A percentile compares a stretch with the other conserved stretches of the same genome.
These are phyloP conservation scores for Fistularia tabacaria DNA, from an alignment of 2,797 vertebrate genomes.

Conservation along the genomic window DNA sequence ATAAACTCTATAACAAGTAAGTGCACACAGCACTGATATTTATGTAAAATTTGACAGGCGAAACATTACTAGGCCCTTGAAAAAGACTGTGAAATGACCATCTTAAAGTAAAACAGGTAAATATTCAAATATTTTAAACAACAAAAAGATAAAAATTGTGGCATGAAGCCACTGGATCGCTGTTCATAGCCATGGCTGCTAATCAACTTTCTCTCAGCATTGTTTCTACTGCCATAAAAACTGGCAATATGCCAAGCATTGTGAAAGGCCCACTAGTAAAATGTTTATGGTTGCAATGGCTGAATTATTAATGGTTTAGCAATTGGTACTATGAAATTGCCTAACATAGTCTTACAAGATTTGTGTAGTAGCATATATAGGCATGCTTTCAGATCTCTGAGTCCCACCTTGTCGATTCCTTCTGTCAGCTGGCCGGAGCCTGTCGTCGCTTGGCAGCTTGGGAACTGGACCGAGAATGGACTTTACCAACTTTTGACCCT, in stretches of 20 bases:
- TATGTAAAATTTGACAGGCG: too few species aligned
- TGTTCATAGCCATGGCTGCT: too few species aligned
- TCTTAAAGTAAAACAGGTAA: too few species aligned
- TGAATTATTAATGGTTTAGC: background rate
- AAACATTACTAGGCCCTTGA: too few species aligned
- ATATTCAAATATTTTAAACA: too few species aligned
- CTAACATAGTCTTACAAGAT: constrained; percentile 2
- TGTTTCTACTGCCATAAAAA: too few species aligned
- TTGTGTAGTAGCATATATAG: constrained; percentile 5
- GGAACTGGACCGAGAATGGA: constrained; percentile 86
- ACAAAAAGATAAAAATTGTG: too few species aligned
- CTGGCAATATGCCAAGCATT: too few species aligned
- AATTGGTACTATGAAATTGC: constrained; percentile 1
- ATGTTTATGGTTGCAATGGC: constrained; percentile 1
- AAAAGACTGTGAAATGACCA: too few species aligned
- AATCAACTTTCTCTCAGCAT: too few species aligned
- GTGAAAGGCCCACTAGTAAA: background rate
- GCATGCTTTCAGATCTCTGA: constrained; percentile 12
- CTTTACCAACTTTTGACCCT: constrained; percentile 91
- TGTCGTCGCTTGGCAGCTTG: constrained; percentile 70
- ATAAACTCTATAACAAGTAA: background rate
- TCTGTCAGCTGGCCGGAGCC: constrained; percentile 68
- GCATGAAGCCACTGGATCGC: too few species aligned
- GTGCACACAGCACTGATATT: background rate
- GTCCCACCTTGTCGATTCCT: constrained; percentile 73